phyloP scores from a whole-genome alignment of 2,888 invertebrate species.

The Oscheius myriophilus region DNA sequence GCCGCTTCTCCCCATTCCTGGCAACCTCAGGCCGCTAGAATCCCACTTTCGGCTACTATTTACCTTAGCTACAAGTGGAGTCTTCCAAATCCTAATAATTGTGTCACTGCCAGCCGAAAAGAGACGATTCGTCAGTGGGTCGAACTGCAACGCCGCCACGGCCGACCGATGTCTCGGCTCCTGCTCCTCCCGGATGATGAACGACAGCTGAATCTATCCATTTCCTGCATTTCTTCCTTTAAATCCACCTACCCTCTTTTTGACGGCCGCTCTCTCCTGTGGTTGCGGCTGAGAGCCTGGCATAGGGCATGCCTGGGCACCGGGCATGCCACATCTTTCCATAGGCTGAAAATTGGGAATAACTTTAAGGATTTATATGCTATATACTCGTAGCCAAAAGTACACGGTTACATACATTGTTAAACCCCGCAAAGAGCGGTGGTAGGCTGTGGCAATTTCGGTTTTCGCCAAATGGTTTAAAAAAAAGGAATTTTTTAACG shows the following conservation, averaged over 20 bases:
- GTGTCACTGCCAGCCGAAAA: slow-evolving; percentile 97
- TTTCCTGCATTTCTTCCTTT: not conserved
- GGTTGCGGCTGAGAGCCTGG: not conserved
- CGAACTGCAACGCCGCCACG: slow-evolving; percentile 92
- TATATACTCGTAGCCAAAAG: too few relatives aligned
- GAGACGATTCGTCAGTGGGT: slow-evolving; percentile 85
- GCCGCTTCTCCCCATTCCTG: too few relatives aligned
- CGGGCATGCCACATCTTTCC: too few relatives aligned
- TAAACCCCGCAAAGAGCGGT: too few relatives aligned
- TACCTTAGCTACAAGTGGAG: slow-evolving; percentile 70
- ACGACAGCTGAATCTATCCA: slow-evolving; percentile 82
- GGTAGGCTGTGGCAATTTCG: too few relatives aligned
- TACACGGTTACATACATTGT: too few relatives aligned
- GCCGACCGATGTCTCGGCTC: slow-evolving; percentile 93
- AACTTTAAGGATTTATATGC: too few relatives aligned
- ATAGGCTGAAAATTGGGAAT: too few relatives aligned
- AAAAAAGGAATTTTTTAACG: too few relatives aligned
- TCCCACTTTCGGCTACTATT: not conserved
- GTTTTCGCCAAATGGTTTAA: too few relatives aligned
- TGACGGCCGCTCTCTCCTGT: slow-evolving; percentile 8
- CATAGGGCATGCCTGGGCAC: not conserved
- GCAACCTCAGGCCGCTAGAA: too few relatives aligned
- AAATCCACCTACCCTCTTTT: not conserved
- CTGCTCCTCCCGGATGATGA: slow-evolving; percentile 90
- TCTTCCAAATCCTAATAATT: slow-evolving; percentile 85